phyloP scores from a whole-genome alignment of 2,797 vertebrate genomes.

The Hydrolagus colliei region DNA sequence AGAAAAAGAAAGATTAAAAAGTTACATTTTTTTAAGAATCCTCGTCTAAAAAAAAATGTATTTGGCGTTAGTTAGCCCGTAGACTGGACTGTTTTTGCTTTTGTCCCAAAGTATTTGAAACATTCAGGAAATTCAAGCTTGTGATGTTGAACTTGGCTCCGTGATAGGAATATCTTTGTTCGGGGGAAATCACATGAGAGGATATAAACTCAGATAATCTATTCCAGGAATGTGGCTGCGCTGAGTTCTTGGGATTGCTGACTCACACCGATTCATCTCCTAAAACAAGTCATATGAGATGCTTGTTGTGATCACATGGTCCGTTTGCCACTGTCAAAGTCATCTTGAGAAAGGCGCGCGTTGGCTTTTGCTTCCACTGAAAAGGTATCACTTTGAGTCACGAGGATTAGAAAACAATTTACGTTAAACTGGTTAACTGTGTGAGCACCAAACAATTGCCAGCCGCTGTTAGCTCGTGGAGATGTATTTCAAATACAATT shows the following conservation, averaged over 20 bases:
- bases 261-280: conserved; percentile 20
- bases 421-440: conserved; percentile 1
- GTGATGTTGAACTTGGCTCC: conserved; percentile 28
- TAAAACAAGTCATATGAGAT: conserved; percentile 27
- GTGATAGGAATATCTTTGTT: conserved; percentile 26
- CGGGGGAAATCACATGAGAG: conserved; percentile 26
- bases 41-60: neutral
- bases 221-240: conserved; percentile 20
- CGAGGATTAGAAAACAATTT: conserved; percentile 1
- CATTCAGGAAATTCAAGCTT: conserved; percentile 19
- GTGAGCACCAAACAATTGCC: neutral
- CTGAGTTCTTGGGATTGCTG: conserved; percentile 20
- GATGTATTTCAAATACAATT: too few species aligned
- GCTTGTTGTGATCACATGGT: conserved; percentile 30
- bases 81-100: neutral
- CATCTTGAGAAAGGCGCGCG: neutral
- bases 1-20: neutral
- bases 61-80: neutral
- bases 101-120: conserved; percentile 3
- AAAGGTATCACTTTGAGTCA: neutral
- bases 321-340: conserved; percentile 17
- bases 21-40: neutral
- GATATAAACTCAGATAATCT: conserved; percentile 28
- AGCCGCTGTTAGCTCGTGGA: neutral
- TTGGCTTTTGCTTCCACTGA: conserved; percentile 22